phyloP scores from a whole-genome alignment of 1,140 invertebrate species.

The Tribolium castaneum region DNA sequence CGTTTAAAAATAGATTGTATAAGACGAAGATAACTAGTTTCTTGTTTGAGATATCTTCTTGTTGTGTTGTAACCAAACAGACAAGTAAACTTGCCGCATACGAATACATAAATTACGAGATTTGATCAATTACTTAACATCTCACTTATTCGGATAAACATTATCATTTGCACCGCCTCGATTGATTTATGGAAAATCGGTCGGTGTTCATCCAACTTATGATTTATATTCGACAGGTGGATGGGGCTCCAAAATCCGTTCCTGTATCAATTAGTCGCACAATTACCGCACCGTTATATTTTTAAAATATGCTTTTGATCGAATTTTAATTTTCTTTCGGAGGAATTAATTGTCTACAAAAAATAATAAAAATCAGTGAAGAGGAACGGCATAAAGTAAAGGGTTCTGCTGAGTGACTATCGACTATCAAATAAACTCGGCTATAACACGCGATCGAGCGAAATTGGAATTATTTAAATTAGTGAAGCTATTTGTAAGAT shows the following conservation, averaged over 20 bases:
- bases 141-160: constrained; percentile 27
- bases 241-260: not conserved
- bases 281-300: not conserved
- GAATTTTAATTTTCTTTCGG: not conserved
- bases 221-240: constrained; percentile 18
- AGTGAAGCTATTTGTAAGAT: not conserved
- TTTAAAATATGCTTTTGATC: not conserved
- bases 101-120: not conserved
- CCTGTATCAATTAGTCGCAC: not conserved
- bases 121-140: constrained; percentile 8
- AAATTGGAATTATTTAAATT: not conserved
- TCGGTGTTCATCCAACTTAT: not conserved
- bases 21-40: not conserved
- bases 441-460: not conserved
- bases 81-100: not conserved
- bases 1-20: constrained; percentile 6
- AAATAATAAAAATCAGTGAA: not conserved
- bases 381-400: not conserved
- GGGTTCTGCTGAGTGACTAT: not conserved
- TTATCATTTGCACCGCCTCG: constrained; percentile 21
- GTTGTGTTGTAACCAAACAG: not conserved
- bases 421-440: not conserved
- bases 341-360: not conserved
- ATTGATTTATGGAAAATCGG: not conserved
- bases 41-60: not conserved